Base-by-base conservation (phyloP, 1,140 invertebrate species). In the Zaprionus lachaisei region DNA sequence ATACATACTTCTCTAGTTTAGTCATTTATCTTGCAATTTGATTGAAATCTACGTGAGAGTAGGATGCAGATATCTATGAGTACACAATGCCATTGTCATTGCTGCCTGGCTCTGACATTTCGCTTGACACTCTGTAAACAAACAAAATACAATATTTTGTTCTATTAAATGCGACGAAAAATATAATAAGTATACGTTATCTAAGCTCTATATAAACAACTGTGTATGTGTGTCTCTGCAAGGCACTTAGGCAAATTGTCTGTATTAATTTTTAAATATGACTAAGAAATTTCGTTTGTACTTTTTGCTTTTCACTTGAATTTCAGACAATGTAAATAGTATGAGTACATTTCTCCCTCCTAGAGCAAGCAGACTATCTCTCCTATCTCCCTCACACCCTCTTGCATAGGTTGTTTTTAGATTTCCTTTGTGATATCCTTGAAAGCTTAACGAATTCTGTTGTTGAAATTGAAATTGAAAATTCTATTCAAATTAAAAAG, bases 111-210 rank as follows among this genome's bases (percentile, higher is more conserved):
- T 71, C 60, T 80, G 75, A 79, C 79, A 81, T 75, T 82, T 71
- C 37, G 63, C 58, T 73, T 72, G 80, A 83, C 70, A 83, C 76
- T 87, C 74, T 62, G 77, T 70, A 73, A 83, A 79, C 80, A 86
- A 82, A 70, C 64, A 77, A 72, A 72, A 62, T 57, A 47, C 44
- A 79, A 72, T 77, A 69, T 74, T 83, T 83, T 56, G 67, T 72
- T 74, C 83, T 81, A 72, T 72, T 78, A 87, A 87, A 77, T 83
- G 84, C 80, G 84, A 80, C 80, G 73, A 72, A 80, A 72, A 61
- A 64, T 67, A 38, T 38, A 37, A 28, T 38, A 64, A 44, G n/a
- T 65, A 71, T 80, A 57, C 62, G 69, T 83, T 87, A 86, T 87
- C 83, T 83, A 80, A 86, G 82, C 79, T 78, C 47, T 4, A 51